phyloP scores from a whole-genome alignment of 2,113 vertebrate species.

The Cochlearius cochlearius region DNA sequence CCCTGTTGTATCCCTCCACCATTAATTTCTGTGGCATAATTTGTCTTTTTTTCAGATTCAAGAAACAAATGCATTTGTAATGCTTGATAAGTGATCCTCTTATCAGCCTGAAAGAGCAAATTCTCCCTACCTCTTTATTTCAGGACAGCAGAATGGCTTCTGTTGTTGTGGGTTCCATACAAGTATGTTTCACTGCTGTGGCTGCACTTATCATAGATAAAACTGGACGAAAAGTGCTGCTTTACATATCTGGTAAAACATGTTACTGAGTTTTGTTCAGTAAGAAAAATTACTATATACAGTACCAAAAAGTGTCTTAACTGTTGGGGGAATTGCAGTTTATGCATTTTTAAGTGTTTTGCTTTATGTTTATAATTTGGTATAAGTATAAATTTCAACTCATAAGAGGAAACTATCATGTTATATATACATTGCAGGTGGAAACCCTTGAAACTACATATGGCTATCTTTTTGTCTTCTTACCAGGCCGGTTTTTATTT shows the following conservation, averaged over 20 bases:
- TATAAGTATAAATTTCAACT: not conserved
- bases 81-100: not conserved
- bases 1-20: not conserved
- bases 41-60: not conserved
- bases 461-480: not conserved
- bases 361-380: not conserved
- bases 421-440: not conserved
- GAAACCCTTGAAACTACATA: not conserved
- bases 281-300: not conserved
- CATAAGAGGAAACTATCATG: not conserved
- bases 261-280: not conserved
- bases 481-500: not conserved
- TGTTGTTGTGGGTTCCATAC: constrained; percentile 81
- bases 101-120: not conserved
- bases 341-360: not conserved
- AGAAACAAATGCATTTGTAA: not conserved
- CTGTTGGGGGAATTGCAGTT: not conserved
- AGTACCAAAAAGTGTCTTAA: not conserved
- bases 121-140: not conserved
- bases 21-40: not conserved
- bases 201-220: constrained; percentile 88
- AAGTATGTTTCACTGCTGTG: constrained; percentile 86
- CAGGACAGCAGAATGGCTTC: constrained; percentile 87
- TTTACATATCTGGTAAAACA: constrained; percentile 84
- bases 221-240: constrained; percentile 87